phyloP scores from a whole-genome alignment of 1,140 invertebrate species.

The Pseudomyrmex cubaensis region DNA sequence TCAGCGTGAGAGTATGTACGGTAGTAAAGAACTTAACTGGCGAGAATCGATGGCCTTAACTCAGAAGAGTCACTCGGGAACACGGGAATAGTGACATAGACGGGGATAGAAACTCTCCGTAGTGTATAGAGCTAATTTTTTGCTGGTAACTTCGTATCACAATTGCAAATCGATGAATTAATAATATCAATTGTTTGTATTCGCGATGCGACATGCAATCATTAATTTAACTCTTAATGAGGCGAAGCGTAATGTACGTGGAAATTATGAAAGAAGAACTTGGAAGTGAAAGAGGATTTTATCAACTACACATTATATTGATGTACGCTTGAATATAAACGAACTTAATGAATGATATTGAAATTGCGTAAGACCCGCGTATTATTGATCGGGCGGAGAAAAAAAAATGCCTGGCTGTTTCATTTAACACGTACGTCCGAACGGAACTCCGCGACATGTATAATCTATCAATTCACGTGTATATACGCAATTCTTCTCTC shows the following conservation, averaged over 20 bases:
- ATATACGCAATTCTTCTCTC: conserved; percentile 11
- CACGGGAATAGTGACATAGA: too few species aligned
- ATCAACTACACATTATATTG: background rate
- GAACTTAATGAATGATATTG: too few species aligned
- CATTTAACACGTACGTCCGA: background rate
- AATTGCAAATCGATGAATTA: too few species aligned
- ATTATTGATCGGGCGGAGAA: background rate
- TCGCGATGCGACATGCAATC: background rate
- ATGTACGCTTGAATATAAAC: background rate
- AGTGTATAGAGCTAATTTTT: too few species aligned
- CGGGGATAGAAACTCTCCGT: too few species aligned
- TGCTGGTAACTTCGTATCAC: too few species aligned
- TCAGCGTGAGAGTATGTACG: too few species aligned
- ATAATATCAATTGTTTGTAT: background rate
- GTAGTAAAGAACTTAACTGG: too few species aligned
- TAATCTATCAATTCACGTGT: background rate
- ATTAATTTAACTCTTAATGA: background rate
- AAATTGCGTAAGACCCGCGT: background rate
- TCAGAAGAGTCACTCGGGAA: too few species aligned
- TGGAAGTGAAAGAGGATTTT: background rate
- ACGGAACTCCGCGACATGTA: background rate
- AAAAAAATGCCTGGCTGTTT: background rate
- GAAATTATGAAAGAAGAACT: too few species aligned
- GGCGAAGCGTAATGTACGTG: background rate
- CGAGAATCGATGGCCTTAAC: too few species aligned